These are phyloP conservation scores for Aphis gossypii DNA, from an alignment of 1,140 invertebrate species.

Conservation along the genomic window DNA sequence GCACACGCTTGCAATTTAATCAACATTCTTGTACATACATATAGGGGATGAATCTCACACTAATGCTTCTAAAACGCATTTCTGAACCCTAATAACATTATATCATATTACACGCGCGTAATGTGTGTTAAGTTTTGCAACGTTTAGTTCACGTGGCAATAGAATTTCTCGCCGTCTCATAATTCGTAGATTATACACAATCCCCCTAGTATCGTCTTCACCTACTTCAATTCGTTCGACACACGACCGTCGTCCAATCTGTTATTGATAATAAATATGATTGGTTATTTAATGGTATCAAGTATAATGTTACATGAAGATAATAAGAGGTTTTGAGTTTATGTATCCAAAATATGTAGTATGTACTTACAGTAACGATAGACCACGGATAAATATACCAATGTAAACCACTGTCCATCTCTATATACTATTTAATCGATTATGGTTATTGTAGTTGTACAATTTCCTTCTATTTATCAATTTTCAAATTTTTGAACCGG, in stretches of 20 bases:
- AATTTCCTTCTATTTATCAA: neutral
- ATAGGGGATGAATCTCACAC: neutral
- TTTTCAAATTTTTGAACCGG: neutral
- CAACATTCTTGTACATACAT: neutral
- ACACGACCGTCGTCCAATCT: neutral
- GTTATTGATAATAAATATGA: neutral
- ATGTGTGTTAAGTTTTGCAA: neutral
- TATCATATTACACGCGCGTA: neutral
- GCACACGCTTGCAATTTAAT: constrained; percentile 5
- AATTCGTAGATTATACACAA: neutral
- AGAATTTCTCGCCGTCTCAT: neutral
- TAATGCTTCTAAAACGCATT: neutral
- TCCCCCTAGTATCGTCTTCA: neutral
- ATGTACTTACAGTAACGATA: neutral
- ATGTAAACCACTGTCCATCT: no score
- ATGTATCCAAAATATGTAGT: neutral
- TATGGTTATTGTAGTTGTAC: no score
- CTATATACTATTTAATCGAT: no score
- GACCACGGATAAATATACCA: no score
- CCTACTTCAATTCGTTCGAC: neutral
- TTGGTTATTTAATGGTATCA: no score
- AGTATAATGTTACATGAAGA: neutral
- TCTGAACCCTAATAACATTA: constrained; percentile 15
- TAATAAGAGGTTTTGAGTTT: neutral
- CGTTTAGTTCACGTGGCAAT: neutral